Evolutionary conservation across 1,140 invertebrate genomes (phyloP).

Genomic region (Plutomurus gul): DNA sequence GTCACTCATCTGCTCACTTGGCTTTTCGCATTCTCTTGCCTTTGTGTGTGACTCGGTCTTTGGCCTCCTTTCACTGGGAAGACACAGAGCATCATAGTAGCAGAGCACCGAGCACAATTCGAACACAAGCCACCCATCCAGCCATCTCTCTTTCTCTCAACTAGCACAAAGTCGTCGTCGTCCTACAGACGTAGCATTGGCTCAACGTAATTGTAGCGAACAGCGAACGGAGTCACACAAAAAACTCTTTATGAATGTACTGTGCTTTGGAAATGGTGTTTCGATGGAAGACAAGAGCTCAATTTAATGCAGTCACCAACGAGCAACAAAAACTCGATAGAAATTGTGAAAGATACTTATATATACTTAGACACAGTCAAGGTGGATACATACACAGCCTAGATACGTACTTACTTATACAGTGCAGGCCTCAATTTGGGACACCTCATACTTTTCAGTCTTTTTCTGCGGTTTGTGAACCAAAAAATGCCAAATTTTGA

Average conservation of each 20-base stretch:
- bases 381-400: too few relatives aligned
- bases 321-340: not conserved
- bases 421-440: too few relatives aligned
- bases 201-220: too few relatives aligned
- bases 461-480: too few relatives aligned
- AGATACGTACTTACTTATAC: too few relatives aligned
- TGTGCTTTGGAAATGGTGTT: not conserved
- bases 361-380: not conserved
- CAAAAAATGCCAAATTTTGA: too few relatives aligned
- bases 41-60: constrained; percentile 7
- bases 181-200: not conserved
- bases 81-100: not conserved
- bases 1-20: constrained; percentile 48
- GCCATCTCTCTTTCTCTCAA: too few relatives aligned
- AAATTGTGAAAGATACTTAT: not conserved
- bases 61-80: not conserved
- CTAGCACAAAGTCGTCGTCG: too few relatives aligned
- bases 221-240: not conserved
- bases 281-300: not conserved
- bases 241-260: not conserved
- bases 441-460: too few relatives aligned
- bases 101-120: not conserved
- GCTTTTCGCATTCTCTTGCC: constrained; percentile 26
- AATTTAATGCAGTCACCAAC: not conserved
- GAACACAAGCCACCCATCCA: not conserved